phyloP scores from a whole-genome alignment of 2,113 vertebrate species.

The Rousettus leschenaultii region DNA sequence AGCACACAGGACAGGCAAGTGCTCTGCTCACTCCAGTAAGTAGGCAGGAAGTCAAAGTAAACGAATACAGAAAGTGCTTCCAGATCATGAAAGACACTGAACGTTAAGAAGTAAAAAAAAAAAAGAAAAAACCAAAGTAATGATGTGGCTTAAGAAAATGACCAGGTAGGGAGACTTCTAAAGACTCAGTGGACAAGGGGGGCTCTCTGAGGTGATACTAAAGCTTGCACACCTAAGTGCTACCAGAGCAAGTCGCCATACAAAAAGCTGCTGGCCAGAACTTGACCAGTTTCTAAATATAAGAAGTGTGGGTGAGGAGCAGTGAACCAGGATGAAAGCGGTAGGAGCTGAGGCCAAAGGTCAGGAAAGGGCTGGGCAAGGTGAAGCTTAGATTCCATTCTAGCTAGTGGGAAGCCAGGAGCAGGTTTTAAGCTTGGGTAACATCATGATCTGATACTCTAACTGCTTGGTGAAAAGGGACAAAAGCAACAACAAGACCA shows the following conservation, averaged over 20 bases:
- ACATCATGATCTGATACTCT: neutral
- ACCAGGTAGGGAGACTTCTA: neutral
- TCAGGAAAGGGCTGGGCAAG: neutral
- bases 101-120: neutral
- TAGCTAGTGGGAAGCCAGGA: neutral
- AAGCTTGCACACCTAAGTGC: neutral
- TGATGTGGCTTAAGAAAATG: neutral
- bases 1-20: neutral
- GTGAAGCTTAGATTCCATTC: neutral
- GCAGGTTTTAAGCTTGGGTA: neutral
- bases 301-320: neutral
- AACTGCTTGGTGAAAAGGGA: neutral
- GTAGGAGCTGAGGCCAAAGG: neutral
- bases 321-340: neutral
- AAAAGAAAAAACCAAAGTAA: neutral
- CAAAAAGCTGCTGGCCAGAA: neutral
- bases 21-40: neutral
- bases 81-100: neutral
- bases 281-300: neutral
- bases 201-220: neutral
- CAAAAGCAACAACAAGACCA: neutral
- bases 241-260: neutral
- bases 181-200: neutral
- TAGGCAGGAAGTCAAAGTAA: neutral
- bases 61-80: neutral